A percentile compares a stretch with the other conserved stretches of the same genome.
Evolutionary conservation across 1,140 invertebrate genomes (phyloP).

Genomic region (Drosophila ironensis): DNA sequence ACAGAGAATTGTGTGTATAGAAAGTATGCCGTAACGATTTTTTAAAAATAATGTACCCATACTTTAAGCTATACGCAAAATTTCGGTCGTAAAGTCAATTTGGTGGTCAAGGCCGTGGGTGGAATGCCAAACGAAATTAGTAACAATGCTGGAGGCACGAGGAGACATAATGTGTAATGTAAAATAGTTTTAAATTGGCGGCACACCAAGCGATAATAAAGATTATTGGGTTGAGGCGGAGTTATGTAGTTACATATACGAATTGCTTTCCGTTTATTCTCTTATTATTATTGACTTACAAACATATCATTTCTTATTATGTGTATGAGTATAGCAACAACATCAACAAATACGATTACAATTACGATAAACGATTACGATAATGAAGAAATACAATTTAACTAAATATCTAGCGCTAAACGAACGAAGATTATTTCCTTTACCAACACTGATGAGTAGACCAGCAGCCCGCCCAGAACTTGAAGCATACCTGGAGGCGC

Average conservation of each 20-base stretch:
- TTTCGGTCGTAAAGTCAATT: conserved; percentile 65
- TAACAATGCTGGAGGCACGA: conserved; percentile 20
- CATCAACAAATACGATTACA: conserved; percentile 44
- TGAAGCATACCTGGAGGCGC: conserved; percentile 34
- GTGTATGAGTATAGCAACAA: conserved; percentile 56
- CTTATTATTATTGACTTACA: conserved; percentile 66
- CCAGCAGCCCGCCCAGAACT: conserved; percentile 2
- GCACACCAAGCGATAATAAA: conserved; percentile 10
- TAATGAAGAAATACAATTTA: conserved; percentile 53
- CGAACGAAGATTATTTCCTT: conserved; percentile 44
- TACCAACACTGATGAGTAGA: conserved; percentile 29
- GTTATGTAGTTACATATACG: conserved; percentile 62
- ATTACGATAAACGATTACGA: conserved; percentile 44
- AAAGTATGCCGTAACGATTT: conserved; percentile 57
- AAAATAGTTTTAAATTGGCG: conserved; percentile 66
- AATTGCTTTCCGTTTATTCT: conserved; percentile 59
- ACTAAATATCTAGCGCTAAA: conserved; percentile 54
- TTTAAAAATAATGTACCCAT: conserved; percentile 59
- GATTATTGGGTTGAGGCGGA: conserved; percentile 18
- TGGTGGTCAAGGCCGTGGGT: conserved; percentile 44
- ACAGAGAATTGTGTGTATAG: conserved; percentile 47
- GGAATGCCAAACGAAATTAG: conserved; percentile 4
- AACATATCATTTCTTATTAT: conserved; percentile 69
- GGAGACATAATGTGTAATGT: conserved; percentile 50
- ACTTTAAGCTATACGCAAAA: conserved; percentile 55